Conservation (phyloP, 1,140 invertebrate species). For the Penaeus vannamei region DNA sequence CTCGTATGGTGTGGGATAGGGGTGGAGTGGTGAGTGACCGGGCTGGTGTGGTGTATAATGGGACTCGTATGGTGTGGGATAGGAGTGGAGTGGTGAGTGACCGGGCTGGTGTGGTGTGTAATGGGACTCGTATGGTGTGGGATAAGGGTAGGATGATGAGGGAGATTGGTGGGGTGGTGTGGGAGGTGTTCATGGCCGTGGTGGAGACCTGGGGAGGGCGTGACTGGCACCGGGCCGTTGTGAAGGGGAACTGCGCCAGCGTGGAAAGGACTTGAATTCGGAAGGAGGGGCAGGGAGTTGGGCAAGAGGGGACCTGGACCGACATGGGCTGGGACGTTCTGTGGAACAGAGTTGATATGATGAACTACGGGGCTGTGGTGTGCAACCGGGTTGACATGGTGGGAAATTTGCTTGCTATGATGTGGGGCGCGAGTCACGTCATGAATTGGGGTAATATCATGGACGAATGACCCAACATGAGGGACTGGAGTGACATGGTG, state of each 20-base stretch:
- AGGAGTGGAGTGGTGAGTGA: background rate
- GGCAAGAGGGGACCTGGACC: background rate
- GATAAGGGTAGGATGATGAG: background rate
- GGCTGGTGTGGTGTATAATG: background rate
- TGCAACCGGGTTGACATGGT: background rate
- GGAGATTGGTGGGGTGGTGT: no score
- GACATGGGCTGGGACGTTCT: background rate
- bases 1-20: background rate
- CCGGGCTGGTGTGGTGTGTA: background rate
- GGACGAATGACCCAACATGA: background rate
- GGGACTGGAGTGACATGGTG: background rate
- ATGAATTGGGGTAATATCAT: background rate
- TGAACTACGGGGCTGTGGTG: background rate
- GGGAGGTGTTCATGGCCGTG: background rate
- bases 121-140: background rate
- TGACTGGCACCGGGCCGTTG: background rate
- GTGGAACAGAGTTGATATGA: background rate
- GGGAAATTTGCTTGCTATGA: background rate
- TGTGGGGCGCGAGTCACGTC: background rate
- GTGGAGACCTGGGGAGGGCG: background rate
- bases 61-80: background rate
- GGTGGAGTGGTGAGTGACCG: background rate
- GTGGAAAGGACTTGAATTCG: background rate
- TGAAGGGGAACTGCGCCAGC: background rate
- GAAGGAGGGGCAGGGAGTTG: background rate